These are phyloP conservation scores for Bagarius yarrelli DNA, from an alignment of 2,113 vertebrate species.

Conservation along the genomic window DNA sequence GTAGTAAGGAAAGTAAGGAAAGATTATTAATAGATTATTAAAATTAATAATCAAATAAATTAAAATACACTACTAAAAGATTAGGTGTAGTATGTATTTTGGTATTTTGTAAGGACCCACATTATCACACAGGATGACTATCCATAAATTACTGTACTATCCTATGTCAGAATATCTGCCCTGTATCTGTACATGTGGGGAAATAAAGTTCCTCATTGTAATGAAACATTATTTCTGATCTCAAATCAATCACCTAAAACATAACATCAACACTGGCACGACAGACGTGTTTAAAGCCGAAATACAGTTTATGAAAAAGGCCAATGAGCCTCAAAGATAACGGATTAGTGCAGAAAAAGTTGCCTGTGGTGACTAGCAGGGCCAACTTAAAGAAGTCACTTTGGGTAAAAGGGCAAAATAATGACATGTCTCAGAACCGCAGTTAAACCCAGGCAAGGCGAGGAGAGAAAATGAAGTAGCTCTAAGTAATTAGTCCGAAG, in stretches of 20 bases:
- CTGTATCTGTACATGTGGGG: background rate
- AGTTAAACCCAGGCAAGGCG: background rate
- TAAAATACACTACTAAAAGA: too few species aligned
- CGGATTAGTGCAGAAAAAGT: background rate
- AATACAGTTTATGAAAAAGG: slow-evolving; percentile 14
- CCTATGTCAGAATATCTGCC: background rate
- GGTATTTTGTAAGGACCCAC: too few species aligned
- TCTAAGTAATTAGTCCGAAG: slow-evolving; percentile 13
- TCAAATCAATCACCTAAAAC: background rate
- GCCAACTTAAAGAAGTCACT: slow-evolving; percentile 3
- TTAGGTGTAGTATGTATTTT: too few species aligned
- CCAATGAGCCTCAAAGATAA: background rate
- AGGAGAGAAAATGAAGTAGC: background rate
- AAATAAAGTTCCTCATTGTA: background rate
- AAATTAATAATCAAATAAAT: too few species aligned
- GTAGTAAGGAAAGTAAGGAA: too few species aligned
- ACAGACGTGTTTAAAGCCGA: background rate
- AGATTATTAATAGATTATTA: too few species aligned
- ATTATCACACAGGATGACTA: background rate
- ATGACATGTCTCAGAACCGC: slow-evolving; percentile 1
- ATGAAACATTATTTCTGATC: background rate
- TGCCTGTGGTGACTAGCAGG: background rate
- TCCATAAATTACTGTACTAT: background rate
- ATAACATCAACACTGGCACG: background rate
- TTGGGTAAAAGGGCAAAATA: slow-evolving; percentile 23